A percentile compares a stretch with the other conserved stretches of the same genome.
phyloP scores from a whole-genome alignment of 2,113 vertebrate species.

The Gasterosteus aculeatus region DNA sequence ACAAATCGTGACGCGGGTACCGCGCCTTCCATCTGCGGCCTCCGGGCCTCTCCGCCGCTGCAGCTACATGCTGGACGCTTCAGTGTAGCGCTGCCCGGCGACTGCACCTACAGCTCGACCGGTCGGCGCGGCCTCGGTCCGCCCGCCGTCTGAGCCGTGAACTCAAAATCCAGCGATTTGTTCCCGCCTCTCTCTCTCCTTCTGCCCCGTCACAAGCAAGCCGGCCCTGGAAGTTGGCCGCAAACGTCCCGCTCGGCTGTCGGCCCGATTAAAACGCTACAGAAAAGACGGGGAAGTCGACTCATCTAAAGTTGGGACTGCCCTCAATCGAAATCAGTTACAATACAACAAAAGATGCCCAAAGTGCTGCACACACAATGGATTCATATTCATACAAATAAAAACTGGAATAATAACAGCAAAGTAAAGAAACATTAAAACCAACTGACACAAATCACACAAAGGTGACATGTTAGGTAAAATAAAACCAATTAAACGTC shows the following conservation, averaged over 20 bases:
- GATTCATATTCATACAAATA: no score
- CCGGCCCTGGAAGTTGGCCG: slow-evolving; percentile 25
- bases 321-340: no score
- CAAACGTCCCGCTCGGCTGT: slow-evolving; percentile 14
- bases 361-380: no score
- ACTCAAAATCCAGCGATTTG: slow-evolving; percentile 25
- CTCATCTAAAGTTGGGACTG: slow-evolving; percentile 21
- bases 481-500: no score
- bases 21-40: slow-evolving; percentile 21
- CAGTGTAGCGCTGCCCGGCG: slow-evolving; percentile 4
- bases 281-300: no score
- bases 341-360: no score
- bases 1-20: slow-evolving; percentile 11
- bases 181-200: slow-evolving; percentile 21
- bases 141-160: slow-evolving; percentile 36
- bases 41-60: not conserved
- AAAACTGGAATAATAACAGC: no score
- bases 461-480: no score
- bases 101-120: not conserved
- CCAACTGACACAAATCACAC: no score
- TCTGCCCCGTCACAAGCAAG: slow-evolving; percentile 15
- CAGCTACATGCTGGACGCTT: not conserved
- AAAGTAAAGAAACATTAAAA: no score
- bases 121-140: slow-evolving; percentile 34
- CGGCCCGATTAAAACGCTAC: slow-evolving; percentile 37